Base-by-base conservation (phyloP, 2,888 invertebrate genomes). In the Gandaritis pyraliata region DNA sequence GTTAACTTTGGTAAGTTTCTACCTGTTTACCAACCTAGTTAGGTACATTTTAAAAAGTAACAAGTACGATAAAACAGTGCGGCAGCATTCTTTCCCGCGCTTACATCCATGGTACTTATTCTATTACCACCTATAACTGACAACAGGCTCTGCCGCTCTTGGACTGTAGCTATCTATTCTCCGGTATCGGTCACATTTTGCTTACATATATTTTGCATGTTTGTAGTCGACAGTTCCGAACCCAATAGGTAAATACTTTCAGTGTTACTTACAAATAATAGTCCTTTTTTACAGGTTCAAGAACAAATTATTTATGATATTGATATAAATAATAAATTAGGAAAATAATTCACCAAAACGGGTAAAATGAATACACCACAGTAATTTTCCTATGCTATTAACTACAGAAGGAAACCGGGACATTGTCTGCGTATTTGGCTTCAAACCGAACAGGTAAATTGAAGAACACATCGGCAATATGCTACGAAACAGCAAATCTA, bases 401-500 rank as follows among this genome's bases (percentile, higher is more conserved):
- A 50, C 18, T 38, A 10, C 30, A 30, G 10, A 23, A 23, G 5
- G 23, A 3, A 11, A 51, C n/a, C 16, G 11, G 43, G 16, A 43
- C 16, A 51, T 41, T 10, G 3, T 39, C 1, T 41, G 16, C 16
- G 15, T 13, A 36, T 0, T 11, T 46, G 30, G 23, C 6, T 13
- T 45, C n/a, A 30, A 23, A 39, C 8, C 18, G 36, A 43, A 47
- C 60, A 61, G 58, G 64, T 61, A 58, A 60, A 64, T 64, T 49
- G 13, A 33, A 33, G 12, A 46, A 12, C 11, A 46, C n/a, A 2
- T 30, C 10, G 11, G n/a, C 8, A 33, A 49, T n/a, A 33, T 50
- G 12, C 23, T 29, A 30, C 12, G 45, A 10, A 49, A 45, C 23
- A 41, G 41, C 13, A 61, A 56, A 39, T 56, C 50, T 12, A 36